Evolutionary conservation across 2,888 invertebrate genomes (phyloP), one percentile per base, ranked within the genome.

Genomic region (Encarsia formosa): DNA sequence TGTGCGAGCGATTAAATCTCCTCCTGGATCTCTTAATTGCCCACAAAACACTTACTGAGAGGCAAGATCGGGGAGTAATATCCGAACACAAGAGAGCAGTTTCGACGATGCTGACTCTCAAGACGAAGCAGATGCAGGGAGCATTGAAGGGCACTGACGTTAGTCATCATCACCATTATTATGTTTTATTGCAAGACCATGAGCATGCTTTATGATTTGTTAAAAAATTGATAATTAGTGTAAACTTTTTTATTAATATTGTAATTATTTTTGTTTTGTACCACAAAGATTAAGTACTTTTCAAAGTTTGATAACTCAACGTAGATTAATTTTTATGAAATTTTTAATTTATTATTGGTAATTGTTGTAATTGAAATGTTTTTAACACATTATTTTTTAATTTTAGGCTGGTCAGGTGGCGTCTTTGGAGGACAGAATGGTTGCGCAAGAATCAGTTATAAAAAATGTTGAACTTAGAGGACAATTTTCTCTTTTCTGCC

Each of bases 51-150:
- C 65, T 83, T 18, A 83, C 82, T 60, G 83, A 83, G 61, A 74
- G 83, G 52, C 77, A 83, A 53, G 82, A 82, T 60, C 77, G 78
- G 47, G 82, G 82, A 4, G 78, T 82, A 2, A 79, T 80, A 16
- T 78, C 80, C 16, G 83, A 83, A 65, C 83, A 83, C 66, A 81
- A 82, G 58, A 76, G 77, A 24, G 82, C 82, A 1, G 67, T 82
- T 6, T 78, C 80, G 2, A 82, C 82, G 59, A 81, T 83, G 81
- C 63, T 82, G 29, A 77, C 79, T 2, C 70, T 83, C 45, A 83
- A 83, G 62, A 82, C 81, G 59, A 71, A 81, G 41, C 81, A 81
- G 65, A 81, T 82, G 65, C 82, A 82, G 63, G 82, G 82, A 2
- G 81, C 81, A 9, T 81, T 83, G 56, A 74, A 79, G 46, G 82